Conservation (phyloP, 2,888 invertebrate species). For the Dicycla oo region DNA sequence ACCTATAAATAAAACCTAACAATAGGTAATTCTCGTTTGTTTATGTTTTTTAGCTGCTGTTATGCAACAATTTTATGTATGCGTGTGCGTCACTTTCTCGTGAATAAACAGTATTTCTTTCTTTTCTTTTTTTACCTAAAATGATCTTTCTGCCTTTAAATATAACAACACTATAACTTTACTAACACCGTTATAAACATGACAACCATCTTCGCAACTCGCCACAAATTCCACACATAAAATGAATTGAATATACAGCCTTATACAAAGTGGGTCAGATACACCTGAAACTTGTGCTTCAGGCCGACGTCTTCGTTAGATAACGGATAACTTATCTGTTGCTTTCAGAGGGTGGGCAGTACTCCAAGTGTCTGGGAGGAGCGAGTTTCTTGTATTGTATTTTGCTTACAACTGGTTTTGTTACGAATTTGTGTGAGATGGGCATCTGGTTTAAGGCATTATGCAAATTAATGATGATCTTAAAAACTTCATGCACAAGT, state of each 20-base stretch:
- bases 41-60: too few species aligned
- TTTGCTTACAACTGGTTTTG: constrained; percentile 14
- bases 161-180: not conserved
- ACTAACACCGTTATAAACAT: not conserved
- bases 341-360: constrained; percentile 44
- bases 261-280: constrained; percentile 30
- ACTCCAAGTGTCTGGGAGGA: constrained; percentile 22
- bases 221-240: constrained; percentile 40
- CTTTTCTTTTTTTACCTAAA: too few species aligned
- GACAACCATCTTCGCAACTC: constrained; percentile 1
- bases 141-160: too few species aligned
- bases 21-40: too few species aligned
- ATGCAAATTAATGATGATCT: not conserved
- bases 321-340: constrained; percentile 55
- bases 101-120: too few species aligned
- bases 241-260: constrained; percentile 52
- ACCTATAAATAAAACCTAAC: too few species aligned
- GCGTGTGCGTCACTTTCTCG: too few species aligned
- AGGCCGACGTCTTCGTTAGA: constrained; percentile 41
- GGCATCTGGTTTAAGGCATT: not conserved
- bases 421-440: constrained; percentile 1
- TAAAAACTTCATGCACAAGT: too few species aligned
- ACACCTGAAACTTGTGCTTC: constrained; percentile 55
- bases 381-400: constrained; percentile 25
- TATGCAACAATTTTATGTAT: too few species aligned